Evolutionary conservation across 2,888 invertebrate species (phyloP).

Genomic region (Netelia virgata): DNA sequence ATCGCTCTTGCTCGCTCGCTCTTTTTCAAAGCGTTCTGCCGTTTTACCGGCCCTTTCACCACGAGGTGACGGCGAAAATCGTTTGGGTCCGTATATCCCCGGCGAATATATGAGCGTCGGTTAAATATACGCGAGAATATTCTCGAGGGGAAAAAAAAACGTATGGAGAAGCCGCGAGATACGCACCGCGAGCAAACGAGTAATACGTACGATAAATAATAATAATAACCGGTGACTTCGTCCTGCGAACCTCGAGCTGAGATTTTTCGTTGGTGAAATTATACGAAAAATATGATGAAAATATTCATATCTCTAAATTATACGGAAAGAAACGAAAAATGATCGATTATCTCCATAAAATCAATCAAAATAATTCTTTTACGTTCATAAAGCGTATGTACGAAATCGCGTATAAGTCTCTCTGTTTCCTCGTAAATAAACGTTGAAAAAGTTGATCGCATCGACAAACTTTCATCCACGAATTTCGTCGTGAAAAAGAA

Average conservation of each 20-base stretch:
- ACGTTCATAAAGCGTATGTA: no score
- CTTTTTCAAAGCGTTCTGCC: not conserved
- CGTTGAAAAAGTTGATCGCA: conserved; percentile 1
- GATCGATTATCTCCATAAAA: no score
- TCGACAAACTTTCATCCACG: not conserved
- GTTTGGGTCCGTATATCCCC: conserved; percentile 23
- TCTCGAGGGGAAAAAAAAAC: not conserved
- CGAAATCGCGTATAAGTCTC: no score
- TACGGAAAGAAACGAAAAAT: no score
- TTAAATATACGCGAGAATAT: conserved; percentile 28
- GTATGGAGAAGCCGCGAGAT: conserved; percentile 19
- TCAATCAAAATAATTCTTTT: no score
- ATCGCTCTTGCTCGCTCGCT: not conserved
- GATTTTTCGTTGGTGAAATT: no score
- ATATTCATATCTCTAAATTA: no score
- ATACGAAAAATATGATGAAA: no score
- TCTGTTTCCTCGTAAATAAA: not conserved
- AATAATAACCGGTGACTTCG: not conserved
- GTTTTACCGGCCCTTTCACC: conserved; percentile 4
- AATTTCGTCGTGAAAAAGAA: not conserved
- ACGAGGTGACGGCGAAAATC: conserved; percentile 62
- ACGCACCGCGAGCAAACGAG: not conserved
- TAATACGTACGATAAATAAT: conserved; percentile 1
- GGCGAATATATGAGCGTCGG: not conserved
- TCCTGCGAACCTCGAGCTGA: not conserved